Evolutionary conservation across 2,113 vertebrate genomes (phyloP).

Genomic region (Acrocephalus arundinaceus): DNA sequence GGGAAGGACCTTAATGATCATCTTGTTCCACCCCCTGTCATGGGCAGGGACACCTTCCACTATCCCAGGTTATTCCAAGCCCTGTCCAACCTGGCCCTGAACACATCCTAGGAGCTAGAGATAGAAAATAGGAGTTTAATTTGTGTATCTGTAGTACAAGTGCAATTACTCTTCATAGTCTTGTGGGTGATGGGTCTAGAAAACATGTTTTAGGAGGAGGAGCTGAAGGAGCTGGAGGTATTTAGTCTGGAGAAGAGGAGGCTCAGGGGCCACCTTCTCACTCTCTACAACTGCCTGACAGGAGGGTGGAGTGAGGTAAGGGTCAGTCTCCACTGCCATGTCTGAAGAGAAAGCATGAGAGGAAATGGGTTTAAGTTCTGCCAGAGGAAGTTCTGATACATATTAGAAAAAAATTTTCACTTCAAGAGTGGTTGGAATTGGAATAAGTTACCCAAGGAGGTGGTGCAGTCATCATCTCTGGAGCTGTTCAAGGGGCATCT

Average conservation of each 20-base stretch:
- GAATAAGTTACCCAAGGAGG: background rate
- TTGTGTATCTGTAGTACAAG: background rate
- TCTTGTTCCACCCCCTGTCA: background rate
- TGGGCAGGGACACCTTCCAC: background rate
- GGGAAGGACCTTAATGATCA: background rate
- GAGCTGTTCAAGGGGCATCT: background rate
- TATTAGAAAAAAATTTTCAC: background rate
- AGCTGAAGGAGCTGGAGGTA: background rate
- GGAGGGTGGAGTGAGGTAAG: background rate
- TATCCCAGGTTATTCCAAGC: background rate
- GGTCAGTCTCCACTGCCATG: background rate
- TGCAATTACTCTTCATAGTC: background rate
- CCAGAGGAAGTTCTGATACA: background rate
- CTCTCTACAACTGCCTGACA: background rate
- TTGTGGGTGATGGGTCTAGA: background rate
- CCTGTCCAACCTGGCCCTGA: rapidly evolving
- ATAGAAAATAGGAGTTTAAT: background rate
- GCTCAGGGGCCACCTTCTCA: background rate
- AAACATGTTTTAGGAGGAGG: background rate
- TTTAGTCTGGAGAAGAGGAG: background rate
- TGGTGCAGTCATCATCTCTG: background rate
- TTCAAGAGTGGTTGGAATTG: no score
- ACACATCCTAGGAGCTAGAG: rapidly evolving
- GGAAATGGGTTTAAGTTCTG: background rate
- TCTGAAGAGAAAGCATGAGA: background rate